phyloP scores from a whole-genome alignment of 1,140 invertebrate species.

The Teleogryllus occipitalis region DNA sequence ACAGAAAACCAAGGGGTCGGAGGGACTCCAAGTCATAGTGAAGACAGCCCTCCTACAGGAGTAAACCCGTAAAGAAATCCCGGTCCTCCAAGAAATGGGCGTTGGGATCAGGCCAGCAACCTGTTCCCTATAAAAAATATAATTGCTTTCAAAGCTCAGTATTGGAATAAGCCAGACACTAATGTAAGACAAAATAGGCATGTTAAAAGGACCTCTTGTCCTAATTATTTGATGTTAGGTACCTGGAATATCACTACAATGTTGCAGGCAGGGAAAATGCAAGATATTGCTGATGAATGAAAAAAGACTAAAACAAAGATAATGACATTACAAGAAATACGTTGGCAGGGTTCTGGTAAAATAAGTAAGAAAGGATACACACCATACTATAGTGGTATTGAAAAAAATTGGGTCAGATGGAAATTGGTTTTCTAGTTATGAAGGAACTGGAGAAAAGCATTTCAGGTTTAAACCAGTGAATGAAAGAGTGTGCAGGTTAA shows the following conservation, averaged over 20 bases:
- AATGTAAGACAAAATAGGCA: neutral
- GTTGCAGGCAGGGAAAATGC: neutral
- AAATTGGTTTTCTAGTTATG: neutral
- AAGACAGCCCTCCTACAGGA: neutral
- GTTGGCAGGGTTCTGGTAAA: neutral
- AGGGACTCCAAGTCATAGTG: neutral
- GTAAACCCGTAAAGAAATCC: neutral
- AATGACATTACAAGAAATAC: neutral
- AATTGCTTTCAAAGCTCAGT: neutral
- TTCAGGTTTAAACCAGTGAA: neutral
- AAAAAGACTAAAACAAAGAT: neutral
- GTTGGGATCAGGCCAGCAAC: neutral
- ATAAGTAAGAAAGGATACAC: neutral
- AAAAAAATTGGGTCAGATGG: neutral
- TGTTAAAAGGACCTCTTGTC: too few species aligned
- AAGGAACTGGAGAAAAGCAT: neutral
- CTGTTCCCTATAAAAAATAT: neutral
- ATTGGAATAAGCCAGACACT: neutral
- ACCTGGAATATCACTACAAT: neutral
- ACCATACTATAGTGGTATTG: neutral
- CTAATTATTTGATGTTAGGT: neutral
- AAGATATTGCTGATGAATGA: neutral
- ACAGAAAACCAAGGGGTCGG: neutral
- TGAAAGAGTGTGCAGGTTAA: neutral
- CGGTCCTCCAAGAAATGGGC: neutral